A percentile compares a stretch with the other conserved stretches of the same genome.
phyloP scores from a whole-genome alignment of 2,888 invertebrate species.

The Lasioglossum leucozonium region DNA sequence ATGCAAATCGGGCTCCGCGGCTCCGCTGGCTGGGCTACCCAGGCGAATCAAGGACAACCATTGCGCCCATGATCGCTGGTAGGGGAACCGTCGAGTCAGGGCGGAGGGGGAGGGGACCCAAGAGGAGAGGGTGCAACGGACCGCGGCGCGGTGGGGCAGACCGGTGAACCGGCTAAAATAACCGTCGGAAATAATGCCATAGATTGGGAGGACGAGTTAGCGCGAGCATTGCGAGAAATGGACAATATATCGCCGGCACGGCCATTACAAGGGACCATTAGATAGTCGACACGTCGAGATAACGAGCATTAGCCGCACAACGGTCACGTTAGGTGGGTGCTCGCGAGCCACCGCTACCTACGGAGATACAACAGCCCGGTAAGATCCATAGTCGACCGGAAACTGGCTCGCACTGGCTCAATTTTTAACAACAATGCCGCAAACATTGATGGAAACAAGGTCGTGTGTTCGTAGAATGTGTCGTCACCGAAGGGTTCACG shows the following conservation, averaged over 20 bases:
- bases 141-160: constrained; percentile 3
- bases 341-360: constrained; percentile 50
- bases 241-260: constrained; percentile 82
- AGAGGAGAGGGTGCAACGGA: constrained; percentile 21
- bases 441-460: too few species aligned
- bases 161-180: constrained; percentile 76
- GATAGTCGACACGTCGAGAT: constrained; percentile 84
- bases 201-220: constrained; percentile 78
- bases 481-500: not conserved
- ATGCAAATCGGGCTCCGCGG: constrained; percentile 65
- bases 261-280: constrained; percentile 84
- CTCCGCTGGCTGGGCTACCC: constrained; percentile 38
- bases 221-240: constrained; percentile 80
- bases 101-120: not conserved
- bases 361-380: constrained; percentile 63
- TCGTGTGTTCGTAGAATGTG: not conserved
- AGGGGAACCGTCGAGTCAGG: not conserved
- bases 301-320: constrained; percentile 84
- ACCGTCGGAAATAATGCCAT: constrained; percentile 79
- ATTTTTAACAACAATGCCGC: not conserved
- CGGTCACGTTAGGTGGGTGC: constrained; percentile 76
- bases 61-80: constrained; percentile 35
- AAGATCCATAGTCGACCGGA: constrained; percentile 65
- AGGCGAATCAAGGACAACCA: constrained; percentile 49
- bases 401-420: constrained; percentile 17